Percentiles rank a stretch among this genome's conserved stretches.
phyloP scores from a whole-genome alignment of 1,140 invertebrate genomes.

The Drosophila eugracilis region DNA sequence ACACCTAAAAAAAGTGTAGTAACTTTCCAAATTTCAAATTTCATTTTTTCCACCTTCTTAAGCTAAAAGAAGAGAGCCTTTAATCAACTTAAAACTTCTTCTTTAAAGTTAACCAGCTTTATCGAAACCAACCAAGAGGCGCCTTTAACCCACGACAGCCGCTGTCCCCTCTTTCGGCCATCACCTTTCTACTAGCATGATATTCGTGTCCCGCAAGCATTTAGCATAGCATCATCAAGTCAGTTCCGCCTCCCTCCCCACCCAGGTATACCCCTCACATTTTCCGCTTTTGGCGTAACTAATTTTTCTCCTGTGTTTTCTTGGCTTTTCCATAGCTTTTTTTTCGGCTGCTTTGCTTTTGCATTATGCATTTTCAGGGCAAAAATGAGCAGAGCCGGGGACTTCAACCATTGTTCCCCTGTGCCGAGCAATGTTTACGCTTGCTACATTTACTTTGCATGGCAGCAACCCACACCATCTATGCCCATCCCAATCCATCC shows the following conservation, averaged over 20 bases:
- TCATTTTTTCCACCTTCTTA: too few species aligned
- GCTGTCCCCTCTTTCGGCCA: slow-evolving; percentile 5
- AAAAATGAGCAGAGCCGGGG: slow-evolving; percentile 13
- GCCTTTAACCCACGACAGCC: neutral
- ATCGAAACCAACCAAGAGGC: slow-evolving; percentile 5
- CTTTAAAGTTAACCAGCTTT: too few species aligned
- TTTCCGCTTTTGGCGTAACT: slow-evolving; percentile 78
- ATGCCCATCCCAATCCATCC: slow-evolving; percentile 13
- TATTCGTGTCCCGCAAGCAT: slow-evolving; percentile 79
- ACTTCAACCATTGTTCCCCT: slow-evolving; percentile 55
- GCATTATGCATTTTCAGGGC: slow-evolving; percentile 69
- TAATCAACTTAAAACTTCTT: too few species aligned
- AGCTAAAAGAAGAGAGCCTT: too few species aligned
- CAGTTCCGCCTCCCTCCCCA: too few species aligned
- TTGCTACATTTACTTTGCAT: slow-evolving; percentile 82
- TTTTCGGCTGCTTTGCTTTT: slow-evolving; percentile 47
- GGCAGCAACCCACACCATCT: too few species aligned
- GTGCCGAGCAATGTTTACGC: slow-evolving; percentile 75
- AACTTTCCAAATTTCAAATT: too few species aligned
- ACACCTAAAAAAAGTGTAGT: too few species aligned
- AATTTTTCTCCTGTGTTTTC: slow-evolving; percentile 77
- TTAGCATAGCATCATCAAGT: slow-evolving; percentile 71
- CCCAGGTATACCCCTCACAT: slow-evolving; percentile 16
- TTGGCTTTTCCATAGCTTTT: slow-evolving; percentile 23
- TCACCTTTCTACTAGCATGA: slow-evolving; percentile 36